Evolutionary conservation across 2,888 invertebrate species (phyloP).

Genomic region (Timandra comae): DNA sequence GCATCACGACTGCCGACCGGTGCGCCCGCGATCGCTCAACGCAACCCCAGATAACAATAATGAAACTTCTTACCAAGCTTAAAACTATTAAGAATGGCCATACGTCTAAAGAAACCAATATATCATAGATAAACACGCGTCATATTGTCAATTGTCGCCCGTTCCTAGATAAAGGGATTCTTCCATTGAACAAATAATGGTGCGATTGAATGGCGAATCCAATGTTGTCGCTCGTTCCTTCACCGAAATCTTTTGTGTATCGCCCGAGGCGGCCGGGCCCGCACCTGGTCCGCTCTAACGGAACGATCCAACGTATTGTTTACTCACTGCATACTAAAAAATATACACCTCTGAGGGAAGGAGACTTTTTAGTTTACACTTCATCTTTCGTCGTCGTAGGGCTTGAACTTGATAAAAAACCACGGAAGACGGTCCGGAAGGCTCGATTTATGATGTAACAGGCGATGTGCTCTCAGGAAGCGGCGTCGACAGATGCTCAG

Average conservation of each 20-base stretch:
- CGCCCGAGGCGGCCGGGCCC: conserved; percentile 48
- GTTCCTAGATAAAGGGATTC: conserved; percentile 50
- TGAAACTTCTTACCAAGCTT: conserved; percentile 33
- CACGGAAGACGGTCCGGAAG: conserved; percentile 69
- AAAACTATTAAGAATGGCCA: conserved; percentile 34
- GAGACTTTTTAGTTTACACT: conserved; percentile 63
- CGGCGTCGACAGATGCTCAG: conserved; percentile 67
- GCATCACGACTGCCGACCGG: too few species aligned
- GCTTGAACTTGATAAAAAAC: conserved; percentile 62
- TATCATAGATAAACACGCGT: conserved; percentile 61
- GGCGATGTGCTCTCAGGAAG: conserved; percentile 63
- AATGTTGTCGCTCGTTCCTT: conserved; percentile 56
- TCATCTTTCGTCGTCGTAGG: conserved; percentile 67
- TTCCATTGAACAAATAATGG: conserved; percentile 55
- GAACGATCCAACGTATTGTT: conserved; percentile 52
- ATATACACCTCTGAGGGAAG: conserved; percentile 55
- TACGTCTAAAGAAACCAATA: conserved; percentile 51
- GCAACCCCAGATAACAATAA: conserved; percentile 27
- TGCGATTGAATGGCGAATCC: conserved; percentile 53
- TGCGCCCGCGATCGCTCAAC: conserved; percentile 42
- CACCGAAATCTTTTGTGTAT: conserved; percentile 68
- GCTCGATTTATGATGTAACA: conserved; percentile 70
- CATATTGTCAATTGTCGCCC: conserved; percentile 40
- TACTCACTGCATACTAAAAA: conserved; percentile 57
- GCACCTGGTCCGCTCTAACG: conserved; percentile 62